These are phyloP conservation scores for Platygyra sinensis DNA, from an alignment of 64 coral and sea anemone genomes.

Conservation along the genomic window DNA sequence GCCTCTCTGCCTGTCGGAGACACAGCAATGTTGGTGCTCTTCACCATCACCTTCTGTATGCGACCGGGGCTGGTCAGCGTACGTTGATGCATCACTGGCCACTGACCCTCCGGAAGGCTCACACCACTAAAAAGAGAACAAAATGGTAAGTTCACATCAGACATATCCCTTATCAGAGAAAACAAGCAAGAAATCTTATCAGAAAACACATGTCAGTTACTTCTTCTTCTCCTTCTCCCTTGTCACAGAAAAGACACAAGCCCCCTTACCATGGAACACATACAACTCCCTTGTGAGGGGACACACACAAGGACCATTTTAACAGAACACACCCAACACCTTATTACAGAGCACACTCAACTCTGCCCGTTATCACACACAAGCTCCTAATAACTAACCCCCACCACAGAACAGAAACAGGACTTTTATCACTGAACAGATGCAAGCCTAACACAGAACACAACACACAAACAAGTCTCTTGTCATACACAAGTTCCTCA, in stretches of 20 bases:
- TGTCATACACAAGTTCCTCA: neutral
- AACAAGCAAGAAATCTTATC: too few relatives aligned
- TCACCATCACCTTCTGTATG: conserved; percentile 64
- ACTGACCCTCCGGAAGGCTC: conserved; percentile 41
- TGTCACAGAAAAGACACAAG: too few relatives aligned
- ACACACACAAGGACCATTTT: neutral
- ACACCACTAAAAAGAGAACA: conserved; percentile 23
- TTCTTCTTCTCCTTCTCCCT: too few relatives aligned
- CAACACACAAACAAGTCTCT: neutral
- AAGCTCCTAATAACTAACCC: too few relatives aligned
- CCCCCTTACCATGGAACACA: too few relatives aligned
- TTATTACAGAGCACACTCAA: neutral
- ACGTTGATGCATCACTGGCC: conserved; percentile 29
- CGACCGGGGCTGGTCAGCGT: conserved; percentile 41
- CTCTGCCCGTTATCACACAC: too few relatives aligned
- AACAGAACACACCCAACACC: too few relatives aligned
- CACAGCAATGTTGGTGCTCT: conserved; percentile 53
- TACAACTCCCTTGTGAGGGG: neutral
- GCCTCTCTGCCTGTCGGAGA: conserved; percentile 42
- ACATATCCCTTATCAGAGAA: neutral
- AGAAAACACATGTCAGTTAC: too few relatives aligned
- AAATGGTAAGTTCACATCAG: neutral
- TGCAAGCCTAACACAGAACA: too few relatives aligned
- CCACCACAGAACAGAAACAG: too few relatives aligned
- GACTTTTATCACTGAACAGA: too few relatives aligned